Evolutionary conservation across 2,888 invertebrate genomes (phyloP).

Genomic region (Ethmia dodecea): DNA sequence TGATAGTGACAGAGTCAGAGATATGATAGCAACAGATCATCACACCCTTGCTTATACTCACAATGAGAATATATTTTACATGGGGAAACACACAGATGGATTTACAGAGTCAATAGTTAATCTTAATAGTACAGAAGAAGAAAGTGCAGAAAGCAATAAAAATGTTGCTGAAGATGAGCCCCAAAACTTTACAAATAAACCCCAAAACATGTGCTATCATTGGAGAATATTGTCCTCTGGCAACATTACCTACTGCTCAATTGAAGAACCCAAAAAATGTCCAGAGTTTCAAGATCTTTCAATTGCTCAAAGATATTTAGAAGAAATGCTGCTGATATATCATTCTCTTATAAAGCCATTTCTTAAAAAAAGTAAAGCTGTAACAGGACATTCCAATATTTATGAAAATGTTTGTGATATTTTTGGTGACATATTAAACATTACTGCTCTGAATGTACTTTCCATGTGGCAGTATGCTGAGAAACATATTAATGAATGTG

Average conservation of each 20-base stretch:
- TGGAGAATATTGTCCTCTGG: slow-evolving; percentile 68
- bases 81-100: slow-evolving; percentile 79
- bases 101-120: slow-evolving; percentile 63
- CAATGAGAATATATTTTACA: slow-evolving; percentile 81
- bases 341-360: slow-evolving; percentile 80
- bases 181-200: slow-evolving; percentile 46
- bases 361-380: slow-evolving; percentile 78
- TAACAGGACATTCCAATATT: slow-evolving; percentile 74
- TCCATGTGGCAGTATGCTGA: slow-evolving; percentile 84
- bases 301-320: slow-evolving; percentile 83
- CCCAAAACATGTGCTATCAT: slow-evolving; percentile 66
- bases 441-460: slow-evolving; percentile 82
- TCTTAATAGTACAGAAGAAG: slow-evolving; percentile 44
- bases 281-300: slow-evolving; percentile 74
- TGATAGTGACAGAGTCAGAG: slow-evolving; percentile 76
- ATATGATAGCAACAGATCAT: slow-evolving; percentile 80
- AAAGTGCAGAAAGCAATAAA: slow-evolving; percentile 36
- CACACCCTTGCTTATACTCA: slow-evolving; percentile 83
- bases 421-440: slow-evolving; percentile 82
- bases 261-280: slow-evolving; percentile 51
- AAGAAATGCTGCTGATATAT: slow-evolving; percentile 81
- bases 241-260: slow-evolving; percentile 65
- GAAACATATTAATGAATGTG: slow-evolving; percentile 80
- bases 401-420: slow-evolving; percentile 82
- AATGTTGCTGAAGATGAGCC: slow-evolving; percentile 30